Evolutionary conservation across 2,113 vertebrate species (phyloP), one percentile per base, ranked within the genome.

Genomic region (Meleagris gallopavo): DNA sequence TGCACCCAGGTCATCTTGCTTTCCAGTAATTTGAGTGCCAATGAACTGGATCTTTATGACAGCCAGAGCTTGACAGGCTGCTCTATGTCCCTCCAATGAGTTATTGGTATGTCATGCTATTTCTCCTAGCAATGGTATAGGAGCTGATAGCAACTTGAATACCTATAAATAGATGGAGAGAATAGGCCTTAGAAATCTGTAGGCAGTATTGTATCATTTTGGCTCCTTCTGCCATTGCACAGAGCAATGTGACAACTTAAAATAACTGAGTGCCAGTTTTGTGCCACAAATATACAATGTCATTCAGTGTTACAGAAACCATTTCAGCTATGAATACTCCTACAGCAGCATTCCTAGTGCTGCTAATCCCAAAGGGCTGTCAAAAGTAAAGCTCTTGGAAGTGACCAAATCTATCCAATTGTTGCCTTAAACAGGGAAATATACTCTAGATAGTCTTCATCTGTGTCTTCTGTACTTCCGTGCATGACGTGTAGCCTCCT

Each of bases 141-240:
- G 87, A 95, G 74, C 64, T 34, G 87, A 91, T 91, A 64, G 83
- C 82, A 78, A 81, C 67, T 84, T 36, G 73, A 55, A 85, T 48
- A 12, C 45, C 89, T 96, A 94, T 96, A 94, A 95, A 95, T 90
- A 96, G 92, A 50, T 36, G 13, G 75, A 75, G 8, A 45, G 57
- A 95, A 95, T 32, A 61, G 81, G 70, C 67, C 41, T 86, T n/a
- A 15, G 43, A 69, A 71, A 74, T 86, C 18, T 54, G 62, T 86
- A 48, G 73, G 66, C 86, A 34, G 38, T 64, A 29, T 89, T 94
- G 88, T 75, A 74, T 88, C 94, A 62, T 50, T 80, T 13, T 69
- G 77, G 85, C 70, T 86, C 21, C 19, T 36, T 77, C 83, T 89
- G 69, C 93, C 83, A 74, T 86, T 62, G 50, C 36, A 45, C 72